Evolutionary conservation across 2,113 vertebrate genomes (phyloP), one percentile per base, ranked within the genome.

Genomic region (Abramis brama): DNA sequence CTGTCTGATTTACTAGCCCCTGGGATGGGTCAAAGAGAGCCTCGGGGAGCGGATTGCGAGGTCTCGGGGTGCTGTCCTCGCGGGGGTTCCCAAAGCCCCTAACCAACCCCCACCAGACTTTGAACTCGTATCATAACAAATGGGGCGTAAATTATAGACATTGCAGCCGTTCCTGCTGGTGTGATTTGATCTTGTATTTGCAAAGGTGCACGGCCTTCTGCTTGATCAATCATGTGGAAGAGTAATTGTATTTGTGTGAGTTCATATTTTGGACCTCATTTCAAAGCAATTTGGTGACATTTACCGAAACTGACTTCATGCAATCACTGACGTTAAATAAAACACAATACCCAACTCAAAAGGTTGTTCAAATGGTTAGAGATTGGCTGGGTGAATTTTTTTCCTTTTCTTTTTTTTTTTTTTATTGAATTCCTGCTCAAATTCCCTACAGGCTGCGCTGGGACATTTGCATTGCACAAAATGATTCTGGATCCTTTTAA

Each of bases 1-100:
- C 75, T 55, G 89, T 90, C 87, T 90, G 75, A 87, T 85, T 85
- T 81, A 85, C 36, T 52, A 27, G 83, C 87, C 83, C 73, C 82
- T 85, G 59, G 85, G 79, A 83, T 2, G 39, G 77, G 88, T 89
- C 86, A 86, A 66, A 59, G 43, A 36, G 27, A 76, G 55, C 85
- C 89, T 84, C 50, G n/a, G 84, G 81, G 79, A 80, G 57, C 1
- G 27, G 47, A 81, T 81, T 74, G 68, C 7, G 13, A 27, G 68
- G 68, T 73, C 59, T 30, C 39, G 25, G 52, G 77, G 70, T 39
- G 87, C 82, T 39, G 70, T 45, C 74, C 86, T 57, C 57, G 3
- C 10, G 27, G 68, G 71, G 57, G 23, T 60, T 70, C 62, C 68
- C 86, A n/a, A 82, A 71, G 47, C 74, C n/a, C 60, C 84, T 23